Evolutionary conservation across 2,797 vertebrate genomes (phyloP).

Genomic region (Falco cherrug): DNA sequence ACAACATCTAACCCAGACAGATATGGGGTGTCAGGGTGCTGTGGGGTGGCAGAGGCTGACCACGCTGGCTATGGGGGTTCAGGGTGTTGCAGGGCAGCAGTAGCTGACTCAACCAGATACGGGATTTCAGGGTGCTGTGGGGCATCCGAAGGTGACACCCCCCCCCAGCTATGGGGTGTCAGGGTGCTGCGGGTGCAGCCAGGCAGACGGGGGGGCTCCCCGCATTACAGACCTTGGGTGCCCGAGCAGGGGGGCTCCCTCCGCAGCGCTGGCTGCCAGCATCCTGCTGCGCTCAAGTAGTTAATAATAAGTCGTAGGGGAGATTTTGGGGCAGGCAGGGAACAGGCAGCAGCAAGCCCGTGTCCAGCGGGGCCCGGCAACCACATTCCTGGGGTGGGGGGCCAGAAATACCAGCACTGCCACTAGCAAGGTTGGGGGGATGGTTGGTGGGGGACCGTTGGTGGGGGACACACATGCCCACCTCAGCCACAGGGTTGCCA

Average conservation of each 20-base stretch:
- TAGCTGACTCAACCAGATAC: background rate
- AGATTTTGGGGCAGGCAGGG: background rate
- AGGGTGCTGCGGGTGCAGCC: background rate
- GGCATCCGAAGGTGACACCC: rapidly evolving
- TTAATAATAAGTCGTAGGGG: constrained; percentile 38
- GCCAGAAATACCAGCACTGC: background rate
- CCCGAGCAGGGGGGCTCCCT: background rate
- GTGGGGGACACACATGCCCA: background rate
- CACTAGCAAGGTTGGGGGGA: rapidly evolving
- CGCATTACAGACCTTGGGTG: background rate
- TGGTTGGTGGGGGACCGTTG: background rate
- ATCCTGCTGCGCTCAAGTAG: background rate
- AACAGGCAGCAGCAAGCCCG: constrained; percentile 1
- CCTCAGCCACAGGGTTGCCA: background rate
- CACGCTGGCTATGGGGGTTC: background rate
- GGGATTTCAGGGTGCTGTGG: rapidly evolving
- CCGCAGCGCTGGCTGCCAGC: rapidly evolving
- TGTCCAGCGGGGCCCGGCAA: background rate
- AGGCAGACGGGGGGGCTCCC: background rate
- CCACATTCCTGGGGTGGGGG: constrained; percentile 8
- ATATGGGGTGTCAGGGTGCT: background rate
- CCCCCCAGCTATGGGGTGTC: background rate
- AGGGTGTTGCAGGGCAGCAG: background rate
- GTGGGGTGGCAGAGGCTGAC: background rate
- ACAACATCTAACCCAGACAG: background rate